Evolutionary conservation across 2,888 invertebrate species (phyloP).

Genomic region (Amiota mariae): DNA sequence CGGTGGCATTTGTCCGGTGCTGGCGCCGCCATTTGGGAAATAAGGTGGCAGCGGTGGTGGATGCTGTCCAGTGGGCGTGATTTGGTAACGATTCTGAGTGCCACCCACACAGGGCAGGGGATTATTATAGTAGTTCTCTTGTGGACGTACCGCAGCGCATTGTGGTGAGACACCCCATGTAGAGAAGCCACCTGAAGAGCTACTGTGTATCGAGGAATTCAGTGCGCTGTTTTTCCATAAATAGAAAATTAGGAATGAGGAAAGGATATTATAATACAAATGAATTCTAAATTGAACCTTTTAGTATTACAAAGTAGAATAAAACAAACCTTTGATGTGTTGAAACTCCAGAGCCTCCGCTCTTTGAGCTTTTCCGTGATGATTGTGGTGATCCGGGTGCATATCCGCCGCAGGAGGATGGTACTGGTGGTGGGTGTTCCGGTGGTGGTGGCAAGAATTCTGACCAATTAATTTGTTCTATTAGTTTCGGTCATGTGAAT

Average conservation of each 20-base stretch:
- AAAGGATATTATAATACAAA: not conserved
- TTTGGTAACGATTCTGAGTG: constrained; percentile 72
- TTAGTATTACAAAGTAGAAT: not conserved
- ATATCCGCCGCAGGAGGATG: constrained; percentile 69
- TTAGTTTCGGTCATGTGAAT: constrained; percentile 39
- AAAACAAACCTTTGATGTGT: constrained; percentile 71
- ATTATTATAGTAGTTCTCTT: constrained; percentile 72
- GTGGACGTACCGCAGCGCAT: constrained; percentile 61
- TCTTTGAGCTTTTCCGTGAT: constrained; percentile 72
- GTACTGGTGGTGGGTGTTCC: constrained; percentile 77
- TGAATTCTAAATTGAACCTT: not conserved
- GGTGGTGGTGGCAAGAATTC: constrained; percentile 78
- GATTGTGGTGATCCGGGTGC: constrained; percentile 72
- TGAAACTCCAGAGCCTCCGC: constrained; percentile 73
- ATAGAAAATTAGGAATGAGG: not conserved
- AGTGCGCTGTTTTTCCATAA: constrained; percentile 59
- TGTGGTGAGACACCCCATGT: constrained; percentile 73
- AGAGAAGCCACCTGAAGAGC: constrained; percentile 74
- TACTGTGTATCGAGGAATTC: constrained; percentile 73
- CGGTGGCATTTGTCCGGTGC: constrained; percentile 57
- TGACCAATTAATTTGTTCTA: constrained; percentile 76
- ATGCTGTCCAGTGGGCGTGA: constrained; percentile 73
- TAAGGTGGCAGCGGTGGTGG: constrained; percentile 72
- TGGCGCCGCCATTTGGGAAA: constrained; percentile 62
- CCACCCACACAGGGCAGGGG: constrained; percentile 66